Evolutionary conservation across 1,140 invertebrate genomes (phyloP).

Genomic region (Achroia grisella): DNA sequence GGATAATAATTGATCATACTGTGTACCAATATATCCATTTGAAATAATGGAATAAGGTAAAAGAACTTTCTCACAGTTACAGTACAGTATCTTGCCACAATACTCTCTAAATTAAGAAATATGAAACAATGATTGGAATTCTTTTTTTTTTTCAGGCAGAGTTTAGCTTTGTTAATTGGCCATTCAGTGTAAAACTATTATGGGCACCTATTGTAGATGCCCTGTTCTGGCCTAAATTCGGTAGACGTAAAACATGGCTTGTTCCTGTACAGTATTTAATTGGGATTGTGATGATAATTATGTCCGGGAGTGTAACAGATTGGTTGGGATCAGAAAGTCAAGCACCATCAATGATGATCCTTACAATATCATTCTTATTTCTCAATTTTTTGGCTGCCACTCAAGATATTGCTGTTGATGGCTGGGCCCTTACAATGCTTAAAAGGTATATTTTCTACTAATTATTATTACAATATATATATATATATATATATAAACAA

Average conservation of each 20-base stretch:
- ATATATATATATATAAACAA: no score
- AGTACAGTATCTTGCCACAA: no score
- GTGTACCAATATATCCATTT: no score
- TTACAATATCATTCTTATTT: slow-evolving; percentile 92
- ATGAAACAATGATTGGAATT: no score
- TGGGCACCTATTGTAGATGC: slow-evolving; percentile 99
- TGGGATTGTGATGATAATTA: slow-evolving; percentile 88
- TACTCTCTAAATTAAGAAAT: no score
- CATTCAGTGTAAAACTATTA: slow-evolving; percentile 96
- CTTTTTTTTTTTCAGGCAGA: slow-evolving; percentile 84
- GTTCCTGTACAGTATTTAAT: slow-evolving; percentile 91
- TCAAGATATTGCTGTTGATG: slow-evolving; percentile 99
- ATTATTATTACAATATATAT: no score
- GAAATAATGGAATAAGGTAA: no score
- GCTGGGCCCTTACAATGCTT: slow-evolving; percentile 99
- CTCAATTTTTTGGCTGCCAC: slow-evolving; percentile 98
- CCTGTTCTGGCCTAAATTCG: slow-evolving; percentile 87
- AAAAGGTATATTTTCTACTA: slow-evolving; percentile 78
- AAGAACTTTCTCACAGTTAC: no score
- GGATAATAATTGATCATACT: no score
- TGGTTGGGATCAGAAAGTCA: slow-evolving; percentile 81
- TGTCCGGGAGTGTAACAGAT: slow-evolving; percentile 83
- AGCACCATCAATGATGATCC: slow-evolving; percentile 84
- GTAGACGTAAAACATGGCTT: slow-evolving; percentile 97
- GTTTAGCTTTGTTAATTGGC: slow-evolving; percentile 99